Percentiles rank a stretch among this genome's conserved stretches.
phyloP scores from a whole-genome alignment of 1,140 invertebrate genomes.

The Asobara japonica region DNA sequence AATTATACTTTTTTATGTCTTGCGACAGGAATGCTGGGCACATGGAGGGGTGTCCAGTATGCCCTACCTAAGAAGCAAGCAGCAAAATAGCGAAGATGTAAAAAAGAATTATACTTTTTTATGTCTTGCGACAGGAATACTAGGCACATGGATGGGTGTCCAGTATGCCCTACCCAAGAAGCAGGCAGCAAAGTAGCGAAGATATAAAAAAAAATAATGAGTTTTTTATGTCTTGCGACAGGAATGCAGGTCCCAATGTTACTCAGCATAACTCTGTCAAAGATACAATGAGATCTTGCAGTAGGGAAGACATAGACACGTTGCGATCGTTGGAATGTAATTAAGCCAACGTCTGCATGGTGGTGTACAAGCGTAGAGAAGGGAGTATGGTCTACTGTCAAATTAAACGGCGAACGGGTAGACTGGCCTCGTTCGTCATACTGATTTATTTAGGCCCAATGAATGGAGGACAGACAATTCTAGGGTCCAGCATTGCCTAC shows the following conservation, averaged over 20 bases:
- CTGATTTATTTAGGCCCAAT: constrained; percentile 56
- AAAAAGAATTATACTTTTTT: too few species aligned
- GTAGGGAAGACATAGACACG: background rate
- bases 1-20: too few species aligned
- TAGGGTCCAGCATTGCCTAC: background rate
- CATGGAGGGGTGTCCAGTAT: too few species aligned
- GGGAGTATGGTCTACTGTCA: constrained; percentile 60
- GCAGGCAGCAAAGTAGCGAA: too few species aligned
- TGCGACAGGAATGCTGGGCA: too few species aligned
- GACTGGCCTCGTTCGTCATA: constrained; percentile 54
- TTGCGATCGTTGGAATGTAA: constrained; percentile 60
- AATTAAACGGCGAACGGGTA: constrained; percentile 58
- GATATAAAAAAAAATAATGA: too few species aligned
- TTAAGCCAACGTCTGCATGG: constrained; percentile 56
- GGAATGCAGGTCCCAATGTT: background rate
- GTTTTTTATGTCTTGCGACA: background rate
- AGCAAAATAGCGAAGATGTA: too few species aligned
- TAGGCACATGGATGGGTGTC: background rate
- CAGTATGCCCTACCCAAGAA: too few species aligned
- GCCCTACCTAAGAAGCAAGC: too few species aligned
- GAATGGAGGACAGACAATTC: constrained; percentile 20
- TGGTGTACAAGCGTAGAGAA: constrained; percentile 18
- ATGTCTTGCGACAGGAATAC: background rate
- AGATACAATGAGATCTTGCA: constrained; percentile 35
- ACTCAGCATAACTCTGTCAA: constrained; percentile 31